Conservation (phyloP, 2,797 vertebrate genomes). For the Zenarchopterus dispar region DNA sequence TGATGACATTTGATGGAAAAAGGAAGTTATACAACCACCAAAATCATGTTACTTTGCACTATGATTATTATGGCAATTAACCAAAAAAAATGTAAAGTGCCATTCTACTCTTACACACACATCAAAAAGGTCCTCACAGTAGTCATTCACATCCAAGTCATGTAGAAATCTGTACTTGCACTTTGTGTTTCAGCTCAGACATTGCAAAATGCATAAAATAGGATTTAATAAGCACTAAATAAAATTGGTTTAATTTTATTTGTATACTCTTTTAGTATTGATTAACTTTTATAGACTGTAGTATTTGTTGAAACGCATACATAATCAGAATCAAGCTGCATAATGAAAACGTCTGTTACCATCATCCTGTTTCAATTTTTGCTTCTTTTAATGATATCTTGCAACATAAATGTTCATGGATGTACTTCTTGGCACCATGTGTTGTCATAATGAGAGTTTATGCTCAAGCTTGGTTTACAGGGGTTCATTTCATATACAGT, state of each 20-base stretch:
- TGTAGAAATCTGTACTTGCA: conserved; percentile 11
- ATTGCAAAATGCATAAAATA: not conserved
- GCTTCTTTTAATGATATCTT: too few relatives aligned
- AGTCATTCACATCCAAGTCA: conserved; percentile 11
- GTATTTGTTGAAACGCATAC: not conserved
- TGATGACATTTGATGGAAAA: conserved; percentile 17
- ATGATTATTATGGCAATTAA: conserved; percentile 22
- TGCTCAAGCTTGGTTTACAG: too few relatives aligned
- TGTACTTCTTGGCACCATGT: too few relatives aligned
- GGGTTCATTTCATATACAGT: too few relatives aligned
- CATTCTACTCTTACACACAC: conserved; percentile 24
- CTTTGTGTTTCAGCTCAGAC: conserved; percentile 10
- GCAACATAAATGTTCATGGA: too few relatives aligned
- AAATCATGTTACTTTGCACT: not conserved
- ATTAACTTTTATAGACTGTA: not conserved
- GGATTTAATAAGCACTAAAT: not conserved
- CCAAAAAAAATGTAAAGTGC: conserved; percentile 15
- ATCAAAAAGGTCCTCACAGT: conserved; percentile 3
- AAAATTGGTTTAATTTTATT: not conserved
- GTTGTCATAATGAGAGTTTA: too few relatives aligned
- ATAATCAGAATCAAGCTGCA: too few relatives aligned
- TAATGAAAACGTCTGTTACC: too few relatives aligned
- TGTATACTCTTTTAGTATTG: not conserved
- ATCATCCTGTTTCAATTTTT: too few relatives aligned
- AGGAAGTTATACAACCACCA: conserved; percentile 2